Conservation (phyloP, 2,113 vertebrate genomes). For the Psittacara wagleri region DNA sequence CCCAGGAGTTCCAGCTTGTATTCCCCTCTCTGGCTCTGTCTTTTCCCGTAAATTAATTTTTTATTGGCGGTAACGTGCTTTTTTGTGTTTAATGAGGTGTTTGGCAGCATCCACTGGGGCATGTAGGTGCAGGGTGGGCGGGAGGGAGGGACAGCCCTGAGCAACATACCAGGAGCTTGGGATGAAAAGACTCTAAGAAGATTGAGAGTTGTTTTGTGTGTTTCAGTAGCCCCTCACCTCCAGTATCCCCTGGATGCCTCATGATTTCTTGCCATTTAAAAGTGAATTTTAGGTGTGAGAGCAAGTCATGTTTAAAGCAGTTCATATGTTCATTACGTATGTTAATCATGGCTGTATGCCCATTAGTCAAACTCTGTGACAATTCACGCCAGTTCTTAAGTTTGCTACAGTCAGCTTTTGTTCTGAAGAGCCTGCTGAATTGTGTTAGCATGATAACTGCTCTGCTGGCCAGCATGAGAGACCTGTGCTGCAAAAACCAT, state of each 20-base stretch:
- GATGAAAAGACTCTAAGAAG: background rate
- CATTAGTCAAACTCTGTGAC: background rate
- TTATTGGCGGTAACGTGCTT: background rate
- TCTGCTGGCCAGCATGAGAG: background rate
- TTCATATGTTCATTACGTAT: background rate
- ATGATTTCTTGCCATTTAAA: background rate
- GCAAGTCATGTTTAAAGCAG: background rate
- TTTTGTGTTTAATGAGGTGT: background rate
- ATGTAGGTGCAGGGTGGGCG: slow-evolving; percentile 24
- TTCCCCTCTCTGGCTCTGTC: background rate
- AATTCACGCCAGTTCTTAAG: background rate
- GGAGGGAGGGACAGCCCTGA: slow-evolving; percentile 27
- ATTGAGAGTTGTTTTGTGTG: background rate
- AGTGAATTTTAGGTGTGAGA: background rate
- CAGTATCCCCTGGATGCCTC: background rate
- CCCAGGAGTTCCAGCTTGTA: background rate
- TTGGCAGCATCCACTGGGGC: background rate
- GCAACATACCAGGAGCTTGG: slow-evolving; percentile 34
- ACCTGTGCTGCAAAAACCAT: background rate
- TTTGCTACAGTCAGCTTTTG: background rate
- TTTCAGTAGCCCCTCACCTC: background rate
- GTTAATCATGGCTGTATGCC: background rate
- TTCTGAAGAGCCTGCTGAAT: background rate
- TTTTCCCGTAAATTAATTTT: background rate
- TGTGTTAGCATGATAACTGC: background rate